phyloP scores from a whole-genome alignment of 2,888 invertebrate species.

The Pristionchus entomophagus region DNA sequence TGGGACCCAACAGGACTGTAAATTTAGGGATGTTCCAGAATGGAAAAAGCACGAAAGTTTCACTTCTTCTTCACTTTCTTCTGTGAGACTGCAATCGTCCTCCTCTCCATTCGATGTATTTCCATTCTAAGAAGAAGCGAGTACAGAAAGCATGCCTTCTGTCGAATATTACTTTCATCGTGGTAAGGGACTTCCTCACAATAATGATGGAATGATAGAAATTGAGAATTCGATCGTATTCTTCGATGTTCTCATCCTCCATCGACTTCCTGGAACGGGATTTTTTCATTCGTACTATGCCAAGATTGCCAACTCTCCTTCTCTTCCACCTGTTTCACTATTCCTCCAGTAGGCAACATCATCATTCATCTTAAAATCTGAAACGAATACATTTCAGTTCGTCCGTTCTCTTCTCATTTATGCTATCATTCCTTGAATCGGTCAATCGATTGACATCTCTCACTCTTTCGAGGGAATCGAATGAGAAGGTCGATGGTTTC shows the following conservation, averaged over 20 bases:
- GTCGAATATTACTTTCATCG: not conserved
- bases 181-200: not conserved
- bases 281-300: not conserved
- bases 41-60: not conserved
- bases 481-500: not conserved
- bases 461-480: not conserved
- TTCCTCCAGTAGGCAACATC: not conserved
- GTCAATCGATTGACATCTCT: not conserved
- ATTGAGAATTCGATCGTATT: not conserved
- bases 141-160: slow-evolving; percentile 19
- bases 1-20: not conserved
- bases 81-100: not conserved
- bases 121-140: not conserved
- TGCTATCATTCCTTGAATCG: slow-evolving; percentile 15
- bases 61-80: slow-evolving; percentile 17
- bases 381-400: not conserved
- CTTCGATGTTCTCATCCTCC: not conserved
- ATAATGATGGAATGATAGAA: not conserved
- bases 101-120: not conserved
- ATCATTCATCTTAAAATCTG: not conserved
- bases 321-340: not conserved
- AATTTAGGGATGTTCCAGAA: not conserved
- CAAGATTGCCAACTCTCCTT: not conserved
- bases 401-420: not conserved
- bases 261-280: slow-evolving; percentile 1